phyloP scores from a whole-genome alignment of 1,140 invertebrate species.

The Drosophila littoralis region DNA sequence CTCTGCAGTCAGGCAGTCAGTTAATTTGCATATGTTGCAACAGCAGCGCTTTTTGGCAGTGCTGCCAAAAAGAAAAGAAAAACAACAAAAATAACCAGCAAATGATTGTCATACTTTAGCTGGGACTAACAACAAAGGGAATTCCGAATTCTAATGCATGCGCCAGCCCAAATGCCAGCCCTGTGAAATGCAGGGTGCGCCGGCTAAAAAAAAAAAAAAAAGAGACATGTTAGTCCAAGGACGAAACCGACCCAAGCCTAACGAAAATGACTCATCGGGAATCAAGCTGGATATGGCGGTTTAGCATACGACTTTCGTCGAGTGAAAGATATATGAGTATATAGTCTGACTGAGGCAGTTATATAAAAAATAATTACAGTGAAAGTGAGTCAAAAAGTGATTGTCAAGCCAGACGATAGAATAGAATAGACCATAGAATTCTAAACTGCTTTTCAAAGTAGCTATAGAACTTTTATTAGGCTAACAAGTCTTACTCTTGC shows the following conservation, averaged over 20 bases:
- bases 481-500: no score
- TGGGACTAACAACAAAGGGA: constrained; percentile 3
- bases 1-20: constrained; percentile 18
- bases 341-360: no score
- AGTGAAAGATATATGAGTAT: no score
- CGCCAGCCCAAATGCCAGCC: no score
- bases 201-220: constrained; percentile 7
- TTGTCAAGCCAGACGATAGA: no score
- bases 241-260: neutral
- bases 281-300: neutral
- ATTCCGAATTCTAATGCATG: constrained; percentile 21
- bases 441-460: no score
- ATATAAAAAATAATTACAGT: neutral
- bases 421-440: no score
- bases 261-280: constrained; percentile 16
- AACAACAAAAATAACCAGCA: neutral
- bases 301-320: neutral
- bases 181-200: constrained; percentile 1
- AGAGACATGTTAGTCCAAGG: constrained; percentile 20
- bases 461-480: no score
- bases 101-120: constrained; percentile 21
- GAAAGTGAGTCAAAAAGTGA: neutral
- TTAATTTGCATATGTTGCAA: constrained; percentile 40
- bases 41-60: constrained; percentile 34
- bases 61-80: constrained; percentile 26